Percentiles rank a stretch among this genome's conserved stretches.
These are phyloP conservation scores for Platygyra sinensis DNA, from an alignment of 64 coral and sea anemone species.

Conservation along the genomic window DNA sequence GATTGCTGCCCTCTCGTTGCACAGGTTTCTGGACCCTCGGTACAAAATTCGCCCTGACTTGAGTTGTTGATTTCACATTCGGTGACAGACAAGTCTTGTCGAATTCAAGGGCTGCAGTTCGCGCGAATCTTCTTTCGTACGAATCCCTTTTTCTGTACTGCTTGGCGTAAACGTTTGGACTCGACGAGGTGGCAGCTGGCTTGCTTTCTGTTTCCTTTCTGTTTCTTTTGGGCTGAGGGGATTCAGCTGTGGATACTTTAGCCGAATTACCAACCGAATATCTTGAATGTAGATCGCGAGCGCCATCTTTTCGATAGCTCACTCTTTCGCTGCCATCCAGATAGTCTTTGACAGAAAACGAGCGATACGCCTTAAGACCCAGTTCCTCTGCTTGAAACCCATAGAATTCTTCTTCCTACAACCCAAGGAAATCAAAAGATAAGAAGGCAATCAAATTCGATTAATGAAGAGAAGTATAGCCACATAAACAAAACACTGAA, in stretches of 20 bases:
- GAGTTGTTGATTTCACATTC: conserved; percentile 62
- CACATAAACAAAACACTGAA: conserved; percentile 65
- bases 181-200: conserved; percentile 20
- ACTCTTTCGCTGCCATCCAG: conserved; percentile 44
- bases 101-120: conserved; percentile 21
- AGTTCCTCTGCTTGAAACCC: conserved; percentile 95
- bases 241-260: conserved; percentile 44
- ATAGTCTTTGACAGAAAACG: conserved; percentile 43
- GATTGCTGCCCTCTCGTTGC: conserved; percentile 3
- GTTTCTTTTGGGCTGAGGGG: conserved; percentile 24
- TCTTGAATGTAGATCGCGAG: not conserved
- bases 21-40: conserved; percentile 50
- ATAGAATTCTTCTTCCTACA: conserved; percentile 87
- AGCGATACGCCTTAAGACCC: conserved; percentile 83
- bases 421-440: conserved; percentile 31
- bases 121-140: conserved; percentile 83
- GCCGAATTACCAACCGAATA: conserved; percentile 42
- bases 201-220: conserved; percentile 29
- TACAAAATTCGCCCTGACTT: conserved; percentile 63
- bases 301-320: conserved; percentile 34
- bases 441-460: not conserved
- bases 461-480: not conserved
- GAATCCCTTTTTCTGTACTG: conserved; percentile 89
- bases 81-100: conserved; percentile 46
- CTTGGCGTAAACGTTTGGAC: conserved; percentile 81